These are phyloP conservation scores for Standfussiana lucernea DNA, from an alignment of 2,888 invertebrate genomes.

Conservation along the genomic window DNA sequence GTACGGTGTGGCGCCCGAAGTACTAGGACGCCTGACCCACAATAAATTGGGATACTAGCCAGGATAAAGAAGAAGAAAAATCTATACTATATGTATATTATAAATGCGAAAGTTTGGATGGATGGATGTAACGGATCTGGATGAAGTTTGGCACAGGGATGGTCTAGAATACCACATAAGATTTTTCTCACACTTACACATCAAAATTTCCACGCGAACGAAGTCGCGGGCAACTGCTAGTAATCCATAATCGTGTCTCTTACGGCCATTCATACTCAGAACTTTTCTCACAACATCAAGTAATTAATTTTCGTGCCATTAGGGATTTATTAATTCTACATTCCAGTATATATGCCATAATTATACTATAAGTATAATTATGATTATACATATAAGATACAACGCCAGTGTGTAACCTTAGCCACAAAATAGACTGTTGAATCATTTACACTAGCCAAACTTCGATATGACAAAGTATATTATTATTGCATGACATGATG, in stretches of 20 bases:
- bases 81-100: no score
- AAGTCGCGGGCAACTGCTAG: background rate
- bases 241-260: background rate
- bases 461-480: background rate
- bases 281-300: background rate
- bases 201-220: background rate
- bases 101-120: no score
- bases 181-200: no score
- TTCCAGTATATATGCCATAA: background rate
- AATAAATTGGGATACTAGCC: no score
- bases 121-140: no score
- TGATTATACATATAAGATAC: no score
- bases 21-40: no score
- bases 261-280: background rate
- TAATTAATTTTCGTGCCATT: background rate
- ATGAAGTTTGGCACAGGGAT: no score
- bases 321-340: background rate
- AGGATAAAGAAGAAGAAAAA: no score
- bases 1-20: no score
- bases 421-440: background rate
- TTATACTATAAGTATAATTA: background rate
- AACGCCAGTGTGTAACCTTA: background rate
- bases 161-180: no score
- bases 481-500: no score
- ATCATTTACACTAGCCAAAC: background rate